phyloP scores from a whole-genome alignment of 2,113 vertebrate species.

The Cygnus atratus region DNA sequence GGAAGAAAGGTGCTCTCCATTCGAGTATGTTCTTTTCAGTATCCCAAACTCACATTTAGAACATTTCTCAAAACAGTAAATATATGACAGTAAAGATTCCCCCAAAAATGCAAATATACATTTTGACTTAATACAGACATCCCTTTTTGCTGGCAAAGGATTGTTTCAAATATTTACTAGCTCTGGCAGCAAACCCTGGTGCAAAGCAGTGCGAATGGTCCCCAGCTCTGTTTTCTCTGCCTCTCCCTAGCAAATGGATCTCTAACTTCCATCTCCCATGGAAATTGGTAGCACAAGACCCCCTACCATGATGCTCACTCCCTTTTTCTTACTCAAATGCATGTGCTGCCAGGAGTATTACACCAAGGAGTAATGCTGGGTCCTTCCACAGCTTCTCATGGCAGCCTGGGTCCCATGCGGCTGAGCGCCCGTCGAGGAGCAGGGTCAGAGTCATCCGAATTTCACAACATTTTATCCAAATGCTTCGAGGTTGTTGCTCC shows the following conservation, averaged over 20 bases:
- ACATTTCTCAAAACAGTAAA: not conserved
- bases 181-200: not conserved
- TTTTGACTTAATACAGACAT: not conserved
- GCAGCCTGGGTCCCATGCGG: not conserved
- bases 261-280: not conserved
- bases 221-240: not conserved
- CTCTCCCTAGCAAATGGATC: rapidly evolving
- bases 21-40: not conserved
- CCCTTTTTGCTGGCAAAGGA: not conserved
- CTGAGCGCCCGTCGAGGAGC: not conserved
- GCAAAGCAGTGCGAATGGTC: not conserved
- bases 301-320: not conserved
- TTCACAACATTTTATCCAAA: not conserved
- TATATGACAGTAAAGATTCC: rapidly evolving
- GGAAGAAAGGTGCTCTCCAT: not conserved
- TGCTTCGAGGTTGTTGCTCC: not conserved
- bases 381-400: not conserved
- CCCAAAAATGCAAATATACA: not conserved
- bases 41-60: not conserved
- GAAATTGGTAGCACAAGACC: not conserved
- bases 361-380: not conserved
- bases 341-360: not conserved
- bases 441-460: not conserved
- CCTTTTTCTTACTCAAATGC: not conserved
- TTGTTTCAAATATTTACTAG: not conserved